Evolutionary conservation across 2,888 invertebrate genomes (phyloP).

Genomic region (Geophilus truncorum): DNA sequence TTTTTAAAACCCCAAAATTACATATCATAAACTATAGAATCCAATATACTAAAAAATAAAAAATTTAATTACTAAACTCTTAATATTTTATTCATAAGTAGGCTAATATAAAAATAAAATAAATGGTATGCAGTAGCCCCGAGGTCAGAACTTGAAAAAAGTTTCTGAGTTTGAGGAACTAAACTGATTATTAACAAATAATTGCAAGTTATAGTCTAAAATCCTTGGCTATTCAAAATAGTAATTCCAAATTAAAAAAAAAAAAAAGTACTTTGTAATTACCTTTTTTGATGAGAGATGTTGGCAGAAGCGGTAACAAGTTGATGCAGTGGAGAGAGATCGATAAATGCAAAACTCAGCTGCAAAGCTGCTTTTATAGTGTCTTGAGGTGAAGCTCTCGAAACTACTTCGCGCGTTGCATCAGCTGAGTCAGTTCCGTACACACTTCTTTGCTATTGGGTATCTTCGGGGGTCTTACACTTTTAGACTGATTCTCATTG

Average conservation of each 20-base stretch:
- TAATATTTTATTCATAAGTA: too few species aligned
- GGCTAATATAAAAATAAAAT: too few species aligned
- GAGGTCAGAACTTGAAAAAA: too few species aligned
- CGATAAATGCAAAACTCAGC: background rate
- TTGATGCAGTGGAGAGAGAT: background rate
- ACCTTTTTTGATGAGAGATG: too few species aligned
- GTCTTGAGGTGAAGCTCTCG: background rate
- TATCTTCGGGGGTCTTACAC: background rate
- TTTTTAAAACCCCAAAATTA: background rate
- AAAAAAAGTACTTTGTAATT: too few species aligned
- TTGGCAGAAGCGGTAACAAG: background rate
- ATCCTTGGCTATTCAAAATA: too few species aligned
- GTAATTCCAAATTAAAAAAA: too few species aligned
- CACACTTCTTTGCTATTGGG: background rate
- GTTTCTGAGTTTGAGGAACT: too few species aligned
- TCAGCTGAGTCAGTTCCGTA: background rate
- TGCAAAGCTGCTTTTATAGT: background rate
- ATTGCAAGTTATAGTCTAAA: too few species aligned
- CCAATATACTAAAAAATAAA: background rate
- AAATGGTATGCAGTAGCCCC: too few species aligned
- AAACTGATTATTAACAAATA: too few species aligned
- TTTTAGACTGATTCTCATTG: background rate
- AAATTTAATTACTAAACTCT: background rate
- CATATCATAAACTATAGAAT: too few species aligned
- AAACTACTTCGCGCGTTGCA: background rate